These are phyloP conservation scores for Tillus elongatus DNA, from an alignment of 2,888 invertebrate species.

Conservation along the genomic window DNA sequence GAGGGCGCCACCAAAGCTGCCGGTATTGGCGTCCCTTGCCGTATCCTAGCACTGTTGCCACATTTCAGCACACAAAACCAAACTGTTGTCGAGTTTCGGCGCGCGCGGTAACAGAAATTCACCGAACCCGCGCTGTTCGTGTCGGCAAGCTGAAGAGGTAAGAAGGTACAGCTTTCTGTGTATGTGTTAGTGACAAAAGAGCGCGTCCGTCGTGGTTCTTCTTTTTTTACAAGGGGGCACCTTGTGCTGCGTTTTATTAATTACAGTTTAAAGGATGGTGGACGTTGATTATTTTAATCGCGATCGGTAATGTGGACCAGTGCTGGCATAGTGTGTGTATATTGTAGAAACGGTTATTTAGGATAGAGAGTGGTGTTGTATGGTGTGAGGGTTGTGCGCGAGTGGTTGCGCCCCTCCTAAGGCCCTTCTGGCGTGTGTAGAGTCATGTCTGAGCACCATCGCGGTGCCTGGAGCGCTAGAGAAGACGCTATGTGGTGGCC, in stretches of 20 bases:
- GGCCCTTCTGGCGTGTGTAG: not conserved
- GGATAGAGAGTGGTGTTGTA: too few relatives aligned
- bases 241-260: too few relatives aligned
- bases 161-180: too few relatives aligned
- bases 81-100: not conserved
- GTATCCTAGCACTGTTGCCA: constrained; percentile 42
- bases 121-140: not conserved
- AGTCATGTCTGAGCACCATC: constrained; percentile 55
- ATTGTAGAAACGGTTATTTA: too few relatives aligned
- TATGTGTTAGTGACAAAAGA: too few relatives aligned
- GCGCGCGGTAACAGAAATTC: too few relatives aligned
- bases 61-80: constrained; percentile 33
- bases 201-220: too few relatives aligned
- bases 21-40: constrained; percentile 40
- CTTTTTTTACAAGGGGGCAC: too few relatives aligned
- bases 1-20: constrained; percentile 35
- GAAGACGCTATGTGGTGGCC: constrained; percentile 56
- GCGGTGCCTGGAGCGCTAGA: constrained; percentile 55
- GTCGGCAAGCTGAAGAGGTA: not conserved
- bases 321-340: too few relatives aligned
- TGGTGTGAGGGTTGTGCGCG: not conserved
- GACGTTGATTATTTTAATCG: too few relatives aligned
- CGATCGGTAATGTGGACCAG: too few relatives aligned
- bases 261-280: too few relatives aligned
- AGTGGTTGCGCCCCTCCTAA: not conserved